Percentiles rank a stretch among this genome's conserved stretches.
These are phyloP conservation scores for Hephaestus fuliginosus DNA, from an alignment of 2,797 vertebrate species.

Conservation along the genomic window DNA sequence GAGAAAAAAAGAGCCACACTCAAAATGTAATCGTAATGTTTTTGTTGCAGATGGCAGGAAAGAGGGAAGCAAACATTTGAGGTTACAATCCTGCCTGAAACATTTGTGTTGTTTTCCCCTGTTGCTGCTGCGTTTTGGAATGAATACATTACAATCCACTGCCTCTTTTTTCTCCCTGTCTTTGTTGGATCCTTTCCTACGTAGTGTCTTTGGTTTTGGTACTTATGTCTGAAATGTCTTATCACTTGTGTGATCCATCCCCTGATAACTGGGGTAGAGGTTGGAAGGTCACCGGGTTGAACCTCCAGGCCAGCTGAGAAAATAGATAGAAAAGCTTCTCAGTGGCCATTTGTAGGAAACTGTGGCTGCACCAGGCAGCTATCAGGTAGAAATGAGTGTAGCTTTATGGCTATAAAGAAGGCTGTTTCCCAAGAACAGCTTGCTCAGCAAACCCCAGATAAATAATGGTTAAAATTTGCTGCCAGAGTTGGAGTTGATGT, in stretches of 20 bases:
- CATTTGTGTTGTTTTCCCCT: conserved; percentile 12
- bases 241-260: background rate
- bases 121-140: conserved; percentile 18
- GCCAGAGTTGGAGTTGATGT: conserved; percentile 22
- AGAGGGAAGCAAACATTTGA: conserved; percentile 33
- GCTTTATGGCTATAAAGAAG: conserved; percentile 57
- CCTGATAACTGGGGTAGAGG: conserved; percentile 27
- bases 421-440: conserved; percentile 44
- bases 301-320: conserved; percentile 51
- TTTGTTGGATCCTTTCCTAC: background rate
- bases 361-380: conserved; percentile 21
- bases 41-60: conserved; percentile 39
- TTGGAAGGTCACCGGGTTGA: conserved; percentile 43
- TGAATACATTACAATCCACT: conserved; percentile 7
- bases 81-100: conserved; percentile 7
- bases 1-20: conserved; percentile 26
- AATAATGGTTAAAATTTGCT: conserved; percentile 52
- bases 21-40: conserved; percentile 40
- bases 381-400: conserved; percentile 37
- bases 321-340: conserved; percentile 48
- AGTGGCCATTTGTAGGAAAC: conserved; percentile 24
- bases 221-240: background rate
- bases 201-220: background rate
- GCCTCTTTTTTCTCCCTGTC: background rate
- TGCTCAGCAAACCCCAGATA: conserved; percentile 50